Conservation (phyloP, 2,888 invertebrate species). For the Reticulitermes lucifugus region DNA sequence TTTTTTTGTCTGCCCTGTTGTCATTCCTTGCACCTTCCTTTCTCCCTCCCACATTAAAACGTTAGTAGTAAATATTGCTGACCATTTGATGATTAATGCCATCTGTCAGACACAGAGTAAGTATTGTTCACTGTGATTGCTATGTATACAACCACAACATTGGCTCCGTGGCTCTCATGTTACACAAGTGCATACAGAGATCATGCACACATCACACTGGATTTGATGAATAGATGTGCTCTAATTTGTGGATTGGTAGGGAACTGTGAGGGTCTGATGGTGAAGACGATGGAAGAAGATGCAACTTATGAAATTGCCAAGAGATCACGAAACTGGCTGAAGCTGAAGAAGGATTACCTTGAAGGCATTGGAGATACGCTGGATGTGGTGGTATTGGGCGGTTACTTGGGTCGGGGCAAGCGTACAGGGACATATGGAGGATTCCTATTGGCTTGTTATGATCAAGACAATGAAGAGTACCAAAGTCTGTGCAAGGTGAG, state of each 20-base stretch:
- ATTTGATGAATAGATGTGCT: too few species aligned
- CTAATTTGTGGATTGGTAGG: slow-evolving; percentile 64
- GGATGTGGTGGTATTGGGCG: slow-evolving; percentile 96
- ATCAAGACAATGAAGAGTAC: slow-evolving; percentile 89
- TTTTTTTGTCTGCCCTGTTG: too few species aligned
- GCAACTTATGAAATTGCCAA: slow-evolving; percentile 98
- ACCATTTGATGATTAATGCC: too few species aligned
- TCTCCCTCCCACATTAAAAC: too few species aligned
- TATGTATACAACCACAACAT: too few species aligned
- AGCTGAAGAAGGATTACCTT: slow-evolving; percentile 97
- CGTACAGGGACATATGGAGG: slow-evolving; percentile 95
- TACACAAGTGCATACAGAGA: too few species aligned
- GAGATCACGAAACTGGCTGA: slow-evolving; percentile 93
- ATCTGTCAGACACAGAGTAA: too few species aligned
- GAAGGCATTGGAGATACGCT: slow-evolving; percentile 97
- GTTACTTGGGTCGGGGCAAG: slow-evolving; percentile 92
- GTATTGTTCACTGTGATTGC: too few species aligned
- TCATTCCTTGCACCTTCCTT: too few species aligned
- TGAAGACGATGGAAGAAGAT: slow-evolving; percentile 90
- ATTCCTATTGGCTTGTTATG: slow-evolving; percentile 94
- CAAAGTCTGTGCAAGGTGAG: slow-evolving; percentile 91
- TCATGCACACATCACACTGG: too few species aligned
- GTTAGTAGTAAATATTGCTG: too few species aligned
- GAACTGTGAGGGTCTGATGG: slow-evolving; percentile 99
- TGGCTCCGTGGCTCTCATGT: too few species aligned